These are phyloP conservation scores for Atrichornis clamosus DNA, from an alignment of 2,113 vertebrate genomes.

Conservation along the genomic window DNA sequence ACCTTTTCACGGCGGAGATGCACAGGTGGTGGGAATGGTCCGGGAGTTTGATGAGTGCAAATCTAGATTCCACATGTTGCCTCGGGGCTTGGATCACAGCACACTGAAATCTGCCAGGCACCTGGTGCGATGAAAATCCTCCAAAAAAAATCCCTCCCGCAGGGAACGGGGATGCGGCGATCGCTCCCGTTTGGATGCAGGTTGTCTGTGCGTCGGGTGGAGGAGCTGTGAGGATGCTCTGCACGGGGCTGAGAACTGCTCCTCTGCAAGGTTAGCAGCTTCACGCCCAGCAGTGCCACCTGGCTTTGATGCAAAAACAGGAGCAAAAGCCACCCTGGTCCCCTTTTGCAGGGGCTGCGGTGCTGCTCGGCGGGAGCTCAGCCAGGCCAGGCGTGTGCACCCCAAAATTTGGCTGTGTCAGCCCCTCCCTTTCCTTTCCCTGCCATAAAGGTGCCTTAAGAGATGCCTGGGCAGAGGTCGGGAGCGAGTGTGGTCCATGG, in stretches of 20 bases:
- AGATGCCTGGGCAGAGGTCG: neutral
- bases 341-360: rapidly evolving
- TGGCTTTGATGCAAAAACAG: rapidly evolving
- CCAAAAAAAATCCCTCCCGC: neutral
- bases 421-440: neutral
- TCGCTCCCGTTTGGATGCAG: neutral
- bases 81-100: neutral
- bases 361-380: rapidly evolving
- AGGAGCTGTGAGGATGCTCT: rapidly evolving
- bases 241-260: rapidly evolving
- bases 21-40: neutral
- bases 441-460: rapidly evolving
- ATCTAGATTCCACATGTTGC: neutral
- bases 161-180: rapidly evolving
- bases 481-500: neutral
- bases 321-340: neutral
- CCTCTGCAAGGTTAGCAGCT: neutral
- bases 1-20: neutral
- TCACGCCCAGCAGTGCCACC: rapidly evolving
- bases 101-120: rapidly evolving
- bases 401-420: rapidly evolving
- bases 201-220: rapidly evolving
- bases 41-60: rapidly evolving
- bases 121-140: neutral
- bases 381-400: rapidly evolving